Conservation (phyloP, 2,113 vertebrate genomes). For the Mixornis gularis region DNA sequence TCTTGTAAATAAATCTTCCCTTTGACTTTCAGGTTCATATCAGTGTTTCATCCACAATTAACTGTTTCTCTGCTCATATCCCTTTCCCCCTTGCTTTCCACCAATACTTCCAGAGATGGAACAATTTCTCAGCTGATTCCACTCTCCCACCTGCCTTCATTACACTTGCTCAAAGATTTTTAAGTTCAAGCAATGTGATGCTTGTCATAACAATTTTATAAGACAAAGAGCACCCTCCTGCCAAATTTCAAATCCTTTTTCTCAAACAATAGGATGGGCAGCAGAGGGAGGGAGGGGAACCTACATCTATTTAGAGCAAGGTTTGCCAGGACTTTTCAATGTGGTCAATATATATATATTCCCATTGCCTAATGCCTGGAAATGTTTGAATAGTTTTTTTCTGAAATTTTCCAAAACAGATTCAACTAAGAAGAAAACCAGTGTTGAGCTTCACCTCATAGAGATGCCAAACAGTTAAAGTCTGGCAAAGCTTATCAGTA, state of each 20-base stretch:
- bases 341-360: not conserved
- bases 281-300: not conserved
- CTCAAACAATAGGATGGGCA: not conserved
- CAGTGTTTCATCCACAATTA: not conserved
- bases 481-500: not conserved
- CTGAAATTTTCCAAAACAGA: not conserved
- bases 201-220: not conserved
- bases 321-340: not conserved
- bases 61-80: not conserved
- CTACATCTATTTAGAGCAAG: not conserved
- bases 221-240: not conserved
- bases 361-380: not conserved
- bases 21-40: not conserved
- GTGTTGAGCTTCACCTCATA: not conserved
- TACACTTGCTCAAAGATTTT: not conserved
- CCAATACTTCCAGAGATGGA: not conserved
- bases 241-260: slow-evolving; percentile 16
- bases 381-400: not conserved
- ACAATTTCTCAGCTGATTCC: not conserved
- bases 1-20: not conserved
- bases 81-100: not conserved
- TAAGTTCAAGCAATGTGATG: not conserved
- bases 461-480: not conserved
- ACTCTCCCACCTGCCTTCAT: not conserved
- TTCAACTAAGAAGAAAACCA: not conserved